Evolutionary conservation across 2,113 vertebrate species (phyloP).

Genomic region (Phylloscopus trochilus): DNA sequence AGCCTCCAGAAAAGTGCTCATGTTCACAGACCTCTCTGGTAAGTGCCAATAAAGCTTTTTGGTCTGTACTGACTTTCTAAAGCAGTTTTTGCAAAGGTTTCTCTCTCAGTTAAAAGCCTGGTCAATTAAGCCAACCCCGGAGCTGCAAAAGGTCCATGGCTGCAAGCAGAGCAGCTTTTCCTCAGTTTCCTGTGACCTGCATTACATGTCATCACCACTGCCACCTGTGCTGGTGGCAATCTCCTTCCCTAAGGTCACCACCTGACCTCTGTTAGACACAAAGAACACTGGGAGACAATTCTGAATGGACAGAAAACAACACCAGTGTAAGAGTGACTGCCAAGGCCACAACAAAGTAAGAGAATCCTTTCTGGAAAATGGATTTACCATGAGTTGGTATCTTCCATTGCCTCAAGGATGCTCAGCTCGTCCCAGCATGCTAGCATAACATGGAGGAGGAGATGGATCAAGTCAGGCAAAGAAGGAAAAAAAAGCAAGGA

Average conservation of each 20-base stretch:
- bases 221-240: not conserved
- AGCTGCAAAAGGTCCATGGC: not conserved
- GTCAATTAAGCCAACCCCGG: not conserved
- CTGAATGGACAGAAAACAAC: not conserved
- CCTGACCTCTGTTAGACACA: not conserved
- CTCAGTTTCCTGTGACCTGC: not conserved
- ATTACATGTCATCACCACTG: not conserved
- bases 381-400: not conserved
- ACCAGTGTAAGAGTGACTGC: not conserved
- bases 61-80: not conserved
- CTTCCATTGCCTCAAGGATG: not conserved
- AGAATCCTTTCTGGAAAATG: not conserved
- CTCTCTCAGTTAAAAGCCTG: not conserved
- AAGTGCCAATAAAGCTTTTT: not conserved
- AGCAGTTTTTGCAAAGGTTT: not conserved
- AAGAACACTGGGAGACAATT: not conserved
- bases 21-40: not conserved
- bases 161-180: not conserved
- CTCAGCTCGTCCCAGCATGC: accelerated
- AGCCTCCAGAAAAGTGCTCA: accelerated
- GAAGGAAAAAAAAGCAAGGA: not conserved
- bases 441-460: not conserved
- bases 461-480: not conserved
- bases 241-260: not conserved
- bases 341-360: not conserved